Evolutionary conservation across 2,797 vertebrate genomes (phyloP).

Genomic region (Etheostoma nigrum): DNA sequence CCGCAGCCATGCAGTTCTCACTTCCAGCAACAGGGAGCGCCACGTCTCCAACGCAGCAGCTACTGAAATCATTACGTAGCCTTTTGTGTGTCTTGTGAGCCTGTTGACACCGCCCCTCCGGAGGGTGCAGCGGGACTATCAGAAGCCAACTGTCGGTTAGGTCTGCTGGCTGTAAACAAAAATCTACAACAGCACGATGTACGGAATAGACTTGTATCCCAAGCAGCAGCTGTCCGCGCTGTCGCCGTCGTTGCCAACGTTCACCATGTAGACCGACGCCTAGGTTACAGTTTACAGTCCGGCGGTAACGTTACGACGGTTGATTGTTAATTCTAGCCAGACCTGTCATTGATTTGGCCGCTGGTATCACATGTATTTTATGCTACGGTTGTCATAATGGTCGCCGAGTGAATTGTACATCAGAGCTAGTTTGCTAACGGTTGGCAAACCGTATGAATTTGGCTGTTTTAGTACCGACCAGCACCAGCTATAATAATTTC

Average conservation of each 20-base stretch:
- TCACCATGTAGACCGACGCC: constrained; percentile 59
- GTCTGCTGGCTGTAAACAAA: constrained; percentile 80
- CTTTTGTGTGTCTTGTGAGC: constrained; percentile 79
- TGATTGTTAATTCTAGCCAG: constrained; percentile 6
- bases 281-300: constrained; percentile 6
- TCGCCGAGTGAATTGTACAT: constrained; percentile 46
- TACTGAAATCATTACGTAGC: constrained; percentile 79
- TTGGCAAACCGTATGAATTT: constrained; percentile 28
- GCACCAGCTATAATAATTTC: not conserved
- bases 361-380: constrained; percentile 31
- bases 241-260: not conserved
- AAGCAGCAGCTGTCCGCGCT: not conserved
- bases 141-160: constrained; percentile 28
- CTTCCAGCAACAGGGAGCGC: constrained; percentile 68
- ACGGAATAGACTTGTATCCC: not conserved
- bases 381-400: constrained; percentile 45
- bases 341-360: constrained; percentile 43
- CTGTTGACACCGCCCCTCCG: constrained; percentile 80
- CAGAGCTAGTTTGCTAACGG: constrained; percentile 46
- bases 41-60: constrained; percentile 11
- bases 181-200: constrained; percentile 42
- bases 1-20: constrained; percentile 25
- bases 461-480: constrained; percentile 6
- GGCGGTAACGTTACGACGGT: constrained; percentile 18
- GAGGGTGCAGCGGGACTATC: constrained; percentile 62